These are phyloP conservation scores for Cataglyphis hispanica DNA, from an alignment of 1,140 invertebrate genomes.

Conservation along the genomic window DNA sequence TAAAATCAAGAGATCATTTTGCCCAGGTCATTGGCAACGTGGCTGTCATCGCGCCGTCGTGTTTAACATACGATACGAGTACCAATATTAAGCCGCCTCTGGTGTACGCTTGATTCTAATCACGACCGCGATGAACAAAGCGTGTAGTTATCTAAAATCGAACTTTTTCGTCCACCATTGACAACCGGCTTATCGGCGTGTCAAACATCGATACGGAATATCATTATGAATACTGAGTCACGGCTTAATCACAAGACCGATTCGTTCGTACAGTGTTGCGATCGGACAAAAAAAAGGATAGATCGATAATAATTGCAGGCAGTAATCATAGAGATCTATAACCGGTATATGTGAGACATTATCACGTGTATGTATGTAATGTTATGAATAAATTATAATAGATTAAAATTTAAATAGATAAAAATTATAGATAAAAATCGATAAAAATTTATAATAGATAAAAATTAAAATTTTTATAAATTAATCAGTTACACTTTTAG, in stretches of 20 bases:
- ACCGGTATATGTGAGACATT: background rate
- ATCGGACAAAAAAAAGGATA: constrained; percentile 28
- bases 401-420: too few species aligned
- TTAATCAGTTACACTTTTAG: too few species aligned
- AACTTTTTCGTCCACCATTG: constrained; percentile 58
- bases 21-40: constrained; percentile 55
- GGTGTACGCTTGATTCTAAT: constrained; percentile 41
- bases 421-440: too few species aligned
- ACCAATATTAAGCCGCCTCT: constrained; percentile 39
- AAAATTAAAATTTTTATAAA: too few species aligned
- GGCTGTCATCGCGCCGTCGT: constrained; percentile 52
- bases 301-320: constrained; percentile 34
- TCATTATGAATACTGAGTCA: constrained; percentile 53
- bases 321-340: constrained; percentile 12
- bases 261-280: constrained; percentile 27
- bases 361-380: background rate
- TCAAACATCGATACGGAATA: constrained; percentile 56
- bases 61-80: constrained; percentile 60
- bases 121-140: constrained; percentile 59
- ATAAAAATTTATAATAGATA: too few species aligned
- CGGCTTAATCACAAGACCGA: constrained; percentile 55
- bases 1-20: constrained; percentile 49
- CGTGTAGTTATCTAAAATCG: constrained; percentile 62
- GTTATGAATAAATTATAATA: constrained; percentile 52
- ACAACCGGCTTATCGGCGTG: constrained; percentile 57